Conservation (phyloP, 2,888 invertebrate genomes). For the Nymphalis c-album region DNA sequence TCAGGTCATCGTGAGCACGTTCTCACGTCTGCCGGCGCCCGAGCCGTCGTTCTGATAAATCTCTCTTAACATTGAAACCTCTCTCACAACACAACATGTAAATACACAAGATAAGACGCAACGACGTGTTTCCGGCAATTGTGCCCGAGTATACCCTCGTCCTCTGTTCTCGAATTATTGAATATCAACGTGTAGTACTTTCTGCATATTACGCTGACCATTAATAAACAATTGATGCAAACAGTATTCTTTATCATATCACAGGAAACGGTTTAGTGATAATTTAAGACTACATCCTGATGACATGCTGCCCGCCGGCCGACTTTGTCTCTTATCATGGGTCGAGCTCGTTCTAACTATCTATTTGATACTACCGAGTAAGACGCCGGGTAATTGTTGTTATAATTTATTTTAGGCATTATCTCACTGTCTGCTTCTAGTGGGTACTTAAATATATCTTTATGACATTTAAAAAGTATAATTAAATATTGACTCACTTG, state of each 20-base stretch:
- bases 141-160: slow-evolving; percentile 11
- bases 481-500: background rate
- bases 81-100: slow-evolving; percentile 24
- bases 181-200: slow-evolving; percentile 12
- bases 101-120: slow-evolving; percentile 25
- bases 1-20: slow-evolving; percentile 56
- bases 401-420: slow-evolving; percentile 19
- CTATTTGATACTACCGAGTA: slow-evolving; percentile 33
- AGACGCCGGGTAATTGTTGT: slow-evolving; percentile 27
- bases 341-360: slow-evolving; percentile 51
- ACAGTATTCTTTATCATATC: slow-evolving; percentile 52
- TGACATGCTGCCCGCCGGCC: slow-evolving; percentile 46
- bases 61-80: slow-evolving; percentile 17
- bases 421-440: slow-evolving; percentile 7
- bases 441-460: background rate
- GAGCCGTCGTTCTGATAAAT: slow-evolving; percentile 24
- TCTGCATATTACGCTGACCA: slow-evolving; percentile 35
- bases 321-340: slow-evolving; percentile 59
- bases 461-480: background rate
- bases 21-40: slow-evolving; percentile 53
- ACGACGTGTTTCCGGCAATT: slow-evolving; percentile 37
- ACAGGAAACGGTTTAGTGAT: slow-evolving; percentile 57
- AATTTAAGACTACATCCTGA: slow-evolving; percentile 53
- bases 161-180: slow-evolving; percentile 8
- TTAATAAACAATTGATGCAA: slow-evolving; percentile 51